phyloP scores from a whole-genome alignment of 2,113 vertebrate species.

The Bubo blakistoni region DNA sequence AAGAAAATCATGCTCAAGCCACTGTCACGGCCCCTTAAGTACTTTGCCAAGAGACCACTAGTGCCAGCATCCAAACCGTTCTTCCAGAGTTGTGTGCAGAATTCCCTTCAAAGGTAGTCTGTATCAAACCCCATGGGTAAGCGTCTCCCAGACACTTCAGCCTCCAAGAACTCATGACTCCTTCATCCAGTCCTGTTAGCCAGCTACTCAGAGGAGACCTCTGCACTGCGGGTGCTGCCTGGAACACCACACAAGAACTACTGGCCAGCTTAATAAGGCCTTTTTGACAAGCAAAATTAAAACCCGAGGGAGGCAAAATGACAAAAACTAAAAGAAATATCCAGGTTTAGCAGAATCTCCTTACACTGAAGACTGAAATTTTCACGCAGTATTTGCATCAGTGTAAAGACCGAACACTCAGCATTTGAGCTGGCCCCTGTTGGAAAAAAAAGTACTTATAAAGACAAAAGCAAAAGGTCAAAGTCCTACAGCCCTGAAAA shows the following conservation, averaged over 20 bases:
- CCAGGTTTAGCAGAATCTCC: neutral
- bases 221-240: neutral
- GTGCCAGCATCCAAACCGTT: accelerated
- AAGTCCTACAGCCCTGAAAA: conserved; percentile 43
- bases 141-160: neutral
- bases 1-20: neutral
- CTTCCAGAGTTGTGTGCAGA: neutral
- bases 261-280: neutral
- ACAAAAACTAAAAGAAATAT: neutral
- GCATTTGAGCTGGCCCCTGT: neutral
- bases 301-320: neutral
- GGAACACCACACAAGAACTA: neutral
- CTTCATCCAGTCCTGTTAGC: neutral
- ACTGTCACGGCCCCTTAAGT: neutral
- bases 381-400: neutral
- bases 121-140: neutral
- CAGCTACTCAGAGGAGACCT: neutral
- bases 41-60: neutral
- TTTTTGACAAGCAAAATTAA: neutral
- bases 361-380: neutral
- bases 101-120: neutral
- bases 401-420: neutral
- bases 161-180: neutral
- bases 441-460: conserved; percentile 6
- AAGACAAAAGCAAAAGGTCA: conserved; percentile 41